Evolutionary conservation across 2,113 vertebrate species (phyloP), one percentile per base, ranked within the genome.

Genomic region (Crotalus viridis): DNA sequence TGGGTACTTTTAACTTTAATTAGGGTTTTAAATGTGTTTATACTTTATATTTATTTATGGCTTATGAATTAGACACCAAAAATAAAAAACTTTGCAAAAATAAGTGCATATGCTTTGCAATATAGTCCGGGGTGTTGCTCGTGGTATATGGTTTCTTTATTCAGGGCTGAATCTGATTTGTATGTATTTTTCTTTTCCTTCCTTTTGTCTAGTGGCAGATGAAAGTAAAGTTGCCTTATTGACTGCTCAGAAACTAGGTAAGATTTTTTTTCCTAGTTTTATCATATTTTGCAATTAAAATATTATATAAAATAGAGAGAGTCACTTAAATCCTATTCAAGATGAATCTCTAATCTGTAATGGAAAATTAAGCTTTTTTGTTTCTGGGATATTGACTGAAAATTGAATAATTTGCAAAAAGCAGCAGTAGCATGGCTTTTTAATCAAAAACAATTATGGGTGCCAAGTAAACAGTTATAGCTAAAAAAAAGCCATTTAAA

Each of bases 141-240:
- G 21, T 21, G n/a, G 33, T 81, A 7, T 81, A 81, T 95, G 95
- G 57, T 61, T 95, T 93, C 26, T 95, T 89, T 89, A 96, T 97
- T 96, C 96, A 94, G 90, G 89, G 89, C 94, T 93, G 43, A 48
- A 85, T 96, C 96, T 98, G 91, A 97, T 96, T 86, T 93, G 94
- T 97, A 52, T 96, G 87, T 95, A 91, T 95, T 94, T 93, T 90
- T 96, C 92, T 95, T 96, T 89, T 96, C 96, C 93, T 96, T 96
- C 93, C 61, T 48, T 96, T 97, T 94, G 95, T 94, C 57, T 94
- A 99, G 98, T 99, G 97, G 98, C 98, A 90, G 98, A 99, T 97
- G 98, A 99, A 98, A 98, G 98, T 97, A 98, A 99, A 95, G 92
- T 98, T 95, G 96, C 97, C 94, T 98, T 98, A 24, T 93, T 98